Evolutionary conservation across 2,797 vertebrate genomes (phyloP), one percentile per base, ranked within the genome.

Genomic region (Pagetopsis macropterus): DNA sequence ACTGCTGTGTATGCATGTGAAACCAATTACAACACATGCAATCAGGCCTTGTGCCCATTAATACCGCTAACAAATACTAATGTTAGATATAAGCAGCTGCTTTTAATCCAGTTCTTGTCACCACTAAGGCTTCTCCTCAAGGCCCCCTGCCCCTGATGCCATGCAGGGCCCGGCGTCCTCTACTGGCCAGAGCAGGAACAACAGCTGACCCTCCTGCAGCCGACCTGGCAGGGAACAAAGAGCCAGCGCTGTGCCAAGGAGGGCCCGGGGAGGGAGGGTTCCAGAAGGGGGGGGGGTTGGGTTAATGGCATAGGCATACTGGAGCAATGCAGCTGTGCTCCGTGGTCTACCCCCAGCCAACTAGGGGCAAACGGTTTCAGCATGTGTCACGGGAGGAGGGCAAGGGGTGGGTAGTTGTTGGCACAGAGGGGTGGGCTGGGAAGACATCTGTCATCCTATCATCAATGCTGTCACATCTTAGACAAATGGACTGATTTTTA

Each of bases 201-300:
- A 72, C 86, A 89, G 72, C 77, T 92, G 89, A 93, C 92, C 91
- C 88, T 70, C 78, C 79, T 80, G 73, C 68, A 83, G 82, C 70
- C 78, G 76, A 83, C 85, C 84, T 85, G 86, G 84, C 75, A 87
- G 84, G 85, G 88, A 92, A 94, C 88, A 93, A 94, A 93, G 92
- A 88, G 80, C 79, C 78, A 78, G 73, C 27, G 11, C 78, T 70
- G 89, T 89, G 89, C 89, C 88, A 92, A 90, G 84, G 74, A 88
- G 85, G 80, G 78, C 79, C 61, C 79, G 56, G 68, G 70, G 76
- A 70, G 76, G 68, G 66, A 55, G 59, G 50, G 56, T 70, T 81
- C 64, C 56, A 58, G 56, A 43, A 44, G 48, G n/a, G 33, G 23
- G 44, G 41, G 62, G 33, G 50, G 56, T 4, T 21, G 49, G 76